Conservation (phyloP, 2,888 invertebrate genomes). For the Drosophila falleni region DNA sequence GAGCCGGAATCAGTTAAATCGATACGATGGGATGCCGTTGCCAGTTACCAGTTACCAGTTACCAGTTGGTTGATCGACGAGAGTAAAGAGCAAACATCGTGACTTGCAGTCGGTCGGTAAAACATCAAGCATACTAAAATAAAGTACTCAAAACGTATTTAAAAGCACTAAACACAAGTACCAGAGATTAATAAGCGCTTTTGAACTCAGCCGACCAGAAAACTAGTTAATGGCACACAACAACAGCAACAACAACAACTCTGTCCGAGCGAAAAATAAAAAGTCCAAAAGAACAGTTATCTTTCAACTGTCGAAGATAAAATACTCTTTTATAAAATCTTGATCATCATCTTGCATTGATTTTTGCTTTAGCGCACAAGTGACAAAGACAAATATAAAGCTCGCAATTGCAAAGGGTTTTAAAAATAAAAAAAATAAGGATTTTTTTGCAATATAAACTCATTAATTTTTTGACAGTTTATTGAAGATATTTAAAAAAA, state of each 20-base stretch:
- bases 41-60: conserved; percentile 13
- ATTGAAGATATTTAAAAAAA: no score
- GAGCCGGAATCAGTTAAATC: conserved; percentile 25
- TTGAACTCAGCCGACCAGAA: conserved; percentile 84
- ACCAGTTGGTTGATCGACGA: conserved; percentile 34
- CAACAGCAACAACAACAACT: conserved; percentile 38
- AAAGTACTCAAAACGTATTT: conserved; percentile 83
- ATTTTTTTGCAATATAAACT: no score
- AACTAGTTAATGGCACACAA: conserved; percentile 78
- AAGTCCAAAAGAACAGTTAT: conserved; percentile 21
- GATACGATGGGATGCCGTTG: conserved; percentile 28
- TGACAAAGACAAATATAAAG: not conserved
- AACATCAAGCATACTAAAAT: conserved; percentile 82
- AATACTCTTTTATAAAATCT: conserved; percentile 12
- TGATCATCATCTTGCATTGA: not conserved
- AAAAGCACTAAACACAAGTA: conserved; percentile 82
- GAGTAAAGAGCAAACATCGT: conserved; percentile 62
- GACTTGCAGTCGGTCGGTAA: conserved; percentile 77
- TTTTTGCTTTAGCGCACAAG: not conserved
- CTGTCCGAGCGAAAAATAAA: conserved; percentile 24
- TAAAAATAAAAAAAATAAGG: no score
- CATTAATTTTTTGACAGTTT: not conserved
- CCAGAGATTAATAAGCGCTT: conserved; percentile 83
- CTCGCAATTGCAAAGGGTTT: no score
- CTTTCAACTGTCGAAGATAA: conserved; percentile 10